These are phyloP conservation scores for Sebastes kiyomatsui DNA, from an alignment of 2,797 vertebrate genomes.

Conservation along the genomic window DNA sequence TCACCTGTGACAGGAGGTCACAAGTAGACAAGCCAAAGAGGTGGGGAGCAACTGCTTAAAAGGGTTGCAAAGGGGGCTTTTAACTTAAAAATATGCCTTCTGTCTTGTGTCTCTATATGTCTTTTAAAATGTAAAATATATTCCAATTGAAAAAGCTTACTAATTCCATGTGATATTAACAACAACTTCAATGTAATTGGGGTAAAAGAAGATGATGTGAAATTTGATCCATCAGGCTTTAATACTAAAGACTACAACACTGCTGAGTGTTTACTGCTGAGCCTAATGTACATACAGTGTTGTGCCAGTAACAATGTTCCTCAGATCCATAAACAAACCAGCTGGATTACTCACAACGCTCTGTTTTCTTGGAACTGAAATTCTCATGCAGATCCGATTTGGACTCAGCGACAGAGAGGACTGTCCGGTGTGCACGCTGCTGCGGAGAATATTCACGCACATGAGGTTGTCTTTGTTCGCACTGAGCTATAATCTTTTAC, in stretches of 20 bases:
- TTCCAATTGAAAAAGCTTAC: background rate
- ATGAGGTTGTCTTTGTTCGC: constrained; percentile 20
- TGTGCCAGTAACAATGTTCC: background rate
- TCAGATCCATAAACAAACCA: constrained; percentile 17
- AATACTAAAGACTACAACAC: background rate
- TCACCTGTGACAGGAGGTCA: background rate
- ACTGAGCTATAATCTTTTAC: background rate
- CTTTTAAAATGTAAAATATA: background rate
- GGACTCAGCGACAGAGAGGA: background rate
- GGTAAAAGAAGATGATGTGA: background rate
- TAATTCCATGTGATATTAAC: background rate
- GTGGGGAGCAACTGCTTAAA: background rate
- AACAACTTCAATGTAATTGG: background rate
- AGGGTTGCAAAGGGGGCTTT: background rate
- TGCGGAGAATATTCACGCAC: constrained; percentile 9
- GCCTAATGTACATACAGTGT: background rate
- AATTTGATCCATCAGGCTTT: background rate
- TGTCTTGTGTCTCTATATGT: too few species aligned
- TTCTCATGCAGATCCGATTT: constrained; percentile 3
- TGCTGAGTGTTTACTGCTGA: background rate
- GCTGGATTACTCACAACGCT: background rate
- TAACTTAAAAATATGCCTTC: background rate
- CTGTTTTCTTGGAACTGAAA: constrained; percentile 2
- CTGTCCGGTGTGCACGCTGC: background rate
- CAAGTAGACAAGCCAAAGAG: background rate